A percentile compares a stretch with the other conserved stretches of the same genome.
phyloP scores from a whole-genome alignment of 2,888 invertebrate species.

The Papilio gigon region DNA sequence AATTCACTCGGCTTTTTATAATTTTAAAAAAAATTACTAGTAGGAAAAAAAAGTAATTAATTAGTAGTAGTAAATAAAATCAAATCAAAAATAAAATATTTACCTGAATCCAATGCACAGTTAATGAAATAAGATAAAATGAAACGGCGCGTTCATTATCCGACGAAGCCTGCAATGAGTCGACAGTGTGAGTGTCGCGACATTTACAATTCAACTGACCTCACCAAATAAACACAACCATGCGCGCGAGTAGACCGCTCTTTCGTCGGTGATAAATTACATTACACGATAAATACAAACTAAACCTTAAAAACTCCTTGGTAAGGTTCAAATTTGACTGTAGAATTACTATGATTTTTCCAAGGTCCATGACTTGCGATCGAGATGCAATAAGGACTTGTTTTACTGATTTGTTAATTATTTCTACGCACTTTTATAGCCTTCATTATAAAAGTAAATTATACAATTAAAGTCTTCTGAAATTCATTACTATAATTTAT shows the following conservation, averaged over 20 bases:
- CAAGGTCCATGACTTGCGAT: slow-evolving; percentile 18
- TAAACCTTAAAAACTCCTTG: neutral
- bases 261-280: slow-evolving; percentile 17
- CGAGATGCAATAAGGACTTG: neutral
- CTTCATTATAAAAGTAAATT: neutral
- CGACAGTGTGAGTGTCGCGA: slow-evolving; percentile 42
- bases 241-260: slow-evolving; percentile 44
- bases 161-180: neutral
- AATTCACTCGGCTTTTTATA: neutral
- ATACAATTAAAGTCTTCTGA: neutral
- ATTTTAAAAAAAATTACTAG: neutral
- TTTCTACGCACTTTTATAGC: neutral
- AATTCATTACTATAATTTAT: no score
- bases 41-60: neutral
- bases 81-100: slow-evolving; percentile 21
- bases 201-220: slow-evolving; percentile 46
- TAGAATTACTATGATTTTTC: neutral
- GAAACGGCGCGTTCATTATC: slow-evolving; percentile 34
- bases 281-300: neutral
- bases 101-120: slow-evolving; percentile 30
- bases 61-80: neutral
- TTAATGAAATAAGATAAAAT: slow-evolving; percentile 36
- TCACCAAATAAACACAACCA: slow-evolving; percentile 43
- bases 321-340: neutral
- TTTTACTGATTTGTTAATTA: neutral